Evolutionary conservation across 2,113 vertebrate genomes (phyloP).

Genomic region (Mormyrus lacerda): DNA sequence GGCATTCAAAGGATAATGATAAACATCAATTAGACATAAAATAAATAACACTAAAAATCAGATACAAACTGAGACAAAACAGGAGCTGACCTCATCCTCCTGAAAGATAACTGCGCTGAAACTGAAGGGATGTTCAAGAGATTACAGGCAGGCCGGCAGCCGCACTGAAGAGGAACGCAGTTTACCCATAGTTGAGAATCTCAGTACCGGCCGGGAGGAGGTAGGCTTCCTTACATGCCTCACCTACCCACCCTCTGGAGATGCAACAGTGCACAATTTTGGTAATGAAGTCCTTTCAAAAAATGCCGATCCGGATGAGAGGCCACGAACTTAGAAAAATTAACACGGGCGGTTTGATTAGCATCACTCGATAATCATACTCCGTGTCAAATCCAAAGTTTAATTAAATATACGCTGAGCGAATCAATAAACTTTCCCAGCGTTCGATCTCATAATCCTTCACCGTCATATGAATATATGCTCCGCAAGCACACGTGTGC

Average conservation of each 20-base stretch:
- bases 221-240: constrained; percentile 2
- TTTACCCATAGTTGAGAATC: background rate
- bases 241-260: background rate
- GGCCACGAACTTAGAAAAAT: background rate
- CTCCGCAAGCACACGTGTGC: no score
- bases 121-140: background rate
- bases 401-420: background rate
- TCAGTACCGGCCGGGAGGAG: constrained; percentile 13
- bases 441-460: background rate
- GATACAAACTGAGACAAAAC: background rate
- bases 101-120: background rate
- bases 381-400: background rate
- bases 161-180: no score
- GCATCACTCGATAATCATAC: background rate
- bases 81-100: background rate
- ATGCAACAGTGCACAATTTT: no score
- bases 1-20: background rate
- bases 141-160: background rate
- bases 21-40: background rate
- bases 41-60: background rate
- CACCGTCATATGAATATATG: background rate
- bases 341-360: background rate
- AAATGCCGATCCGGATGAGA: background rate
- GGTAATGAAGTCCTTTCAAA: background rate
- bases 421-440: background rate